Conservation (phyloP, 2,888 invertebrate species). For the Bellardia bayeri region DNA sequence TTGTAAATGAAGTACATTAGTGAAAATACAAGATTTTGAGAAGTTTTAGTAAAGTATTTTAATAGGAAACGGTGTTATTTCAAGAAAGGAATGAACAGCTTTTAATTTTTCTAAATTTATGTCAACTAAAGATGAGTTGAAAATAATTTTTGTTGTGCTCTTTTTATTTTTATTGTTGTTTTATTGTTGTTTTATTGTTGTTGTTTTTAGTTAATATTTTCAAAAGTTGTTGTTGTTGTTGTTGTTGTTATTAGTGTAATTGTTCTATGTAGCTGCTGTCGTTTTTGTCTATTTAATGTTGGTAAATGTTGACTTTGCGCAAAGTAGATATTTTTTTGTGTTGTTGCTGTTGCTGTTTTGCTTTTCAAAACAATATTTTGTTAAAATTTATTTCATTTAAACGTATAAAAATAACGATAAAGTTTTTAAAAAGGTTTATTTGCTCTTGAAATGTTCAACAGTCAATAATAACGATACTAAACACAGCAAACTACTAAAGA, state of each 20-base stretch:
- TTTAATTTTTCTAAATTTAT: constrained; percentile 23
- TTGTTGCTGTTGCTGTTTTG: constrained; percentile 27
- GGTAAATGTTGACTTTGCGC: constrained; percentile 62
- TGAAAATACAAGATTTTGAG: no score
- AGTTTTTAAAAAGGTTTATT: constrained; percentile 73
- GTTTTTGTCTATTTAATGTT: constrained; percentile 41
- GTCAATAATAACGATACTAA: constrained; percentile 66
- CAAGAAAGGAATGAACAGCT: not conserved
- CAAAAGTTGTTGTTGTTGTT: constrained; percentile 55
- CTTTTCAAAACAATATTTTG: constrained; percentile 21
- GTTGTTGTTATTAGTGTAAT: constrained; percentile 24
- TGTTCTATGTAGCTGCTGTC: constrained; percentile 3
- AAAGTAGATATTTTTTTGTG: constrained; percentile 41
- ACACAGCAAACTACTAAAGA: constrained; percentile 18
- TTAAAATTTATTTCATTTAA: constrained; percentile 46
- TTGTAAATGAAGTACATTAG: no score
- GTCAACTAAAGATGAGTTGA: constrained; percentile 31
- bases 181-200: constrained; percentile 19
- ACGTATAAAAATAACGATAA: constrained; percentile 74
- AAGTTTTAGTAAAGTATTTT: no score
- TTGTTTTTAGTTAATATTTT: constrained; percentile 40
- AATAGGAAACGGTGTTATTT: constrained; percentile 10
- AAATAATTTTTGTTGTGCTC: constrained; percentile 18
- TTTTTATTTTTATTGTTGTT: constrained; percentile 23
- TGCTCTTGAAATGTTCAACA: constrained; percentile 71